A percentile compares a stretch with the other conserved stretches of the same genome.
These are phyloP conservation scores for Lysandra coridon DNA, from an alignment of 2,888 invertebrate genomes.

Conservation along the genomic window DNA sequence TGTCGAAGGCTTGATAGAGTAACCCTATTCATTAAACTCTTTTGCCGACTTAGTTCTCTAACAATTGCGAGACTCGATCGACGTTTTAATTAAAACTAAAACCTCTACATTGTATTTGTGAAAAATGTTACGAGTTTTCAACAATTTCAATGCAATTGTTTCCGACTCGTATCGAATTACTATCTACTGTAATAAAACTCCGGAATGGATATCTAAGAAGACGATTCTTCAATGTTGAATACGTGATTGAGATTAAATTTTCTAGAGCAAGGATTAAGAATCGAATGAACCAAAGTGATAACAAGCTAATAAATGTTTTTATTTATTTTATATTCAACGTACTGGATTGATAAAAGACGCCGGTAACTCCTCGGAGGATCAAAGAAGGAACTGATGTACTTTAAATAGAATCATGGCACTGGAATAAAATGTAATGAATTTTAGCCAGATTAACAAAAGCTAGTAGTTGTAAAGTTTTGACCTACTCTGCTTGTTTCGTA, in stretches of 20 bases:
- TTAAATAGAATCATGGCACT: not conserved
- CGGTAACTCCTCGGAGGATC: too few relatives aligned
- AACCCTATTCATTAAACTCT: constrained; percentile 12
- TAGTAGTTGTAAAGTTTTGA: not conserved
- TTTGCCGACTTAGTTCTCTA: constrained; percentile 9
- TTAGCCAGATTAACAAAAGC: not conserved
- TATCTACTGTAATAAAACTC: not conserved
- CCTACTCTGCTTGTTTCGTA: not conserved
- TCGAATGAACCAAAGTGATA: not conserved
- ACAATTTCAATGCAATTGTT: constrained; percentile 15
- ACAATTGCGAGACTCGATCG: constrained; percentile 12
- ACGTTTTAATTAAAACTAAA: constrained; percentile 21
- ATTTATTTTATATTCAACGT: too few relatives aligned
- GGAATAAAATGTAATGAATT: not conserved
- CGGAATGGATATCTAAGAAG: not conserved
- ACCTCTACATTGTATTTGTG: constrained; percentile 11
- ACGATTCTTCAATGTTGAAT: not conserved
- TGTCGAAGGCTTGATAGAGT: constrained; percentile 21
- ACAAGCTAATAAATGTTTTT: not conserved
- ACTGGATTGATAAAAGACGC: too few relatives aligned
- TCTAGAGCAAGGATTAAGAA: not conserved
- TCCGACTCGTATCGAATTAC: not conserved
- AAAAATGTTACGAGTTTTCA: constrained; percentile 17
- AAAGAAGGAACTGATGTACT: not conserved
- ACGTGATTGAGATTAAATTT: not conserved